Base-by-base conservation (phyloP, 2,797 vertebrate genomes). In the Arnoldichthys spilopterus region DNA sequence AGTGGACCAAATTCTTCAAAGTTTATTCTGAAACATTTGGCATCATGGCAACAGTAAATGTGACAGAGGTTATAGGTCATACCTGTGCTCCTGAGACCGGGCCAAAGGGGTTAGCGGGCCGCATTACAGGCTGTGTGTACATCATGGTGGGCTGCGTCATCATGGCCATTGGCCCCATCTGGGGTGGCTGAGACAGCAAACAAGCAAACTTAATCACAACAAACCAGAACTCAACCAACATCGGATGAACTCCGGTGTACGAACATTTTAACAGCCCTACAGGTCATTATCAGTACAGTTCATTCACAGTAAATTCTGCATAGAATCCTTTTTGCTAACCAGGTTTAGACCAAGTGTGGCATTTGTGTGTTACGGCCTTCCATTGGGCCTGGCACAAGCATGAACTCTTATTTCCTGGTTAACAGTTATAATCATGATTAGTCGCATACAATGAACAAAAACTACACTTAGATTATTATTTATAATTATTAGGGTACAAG, bases 91-190 rank as follows among this genome's bases (percentile, higher is more conserved):
- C 96, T 3, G 96, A 95, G 87, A 94, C 93, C 85, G 94, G 87
- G 76, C 96, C 95, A 59, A 97, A 98, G 43, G 97, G 96, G 85
- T 98, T 98, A 85, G 96, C 93, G 71, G 96, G 95, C 93, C 96
- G 96, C 95, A 98, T 96, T 84, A 95, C 95, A 73, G 97, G 96
- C 84, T 98, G 97, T 58, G 90, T 94, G 88, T 98, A 98, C 94
- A 98, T 97, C 94, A 98, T 94, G 40, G 95, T 94, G 88, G 96
- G 97, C 83, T 97, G 97, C 15, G 94, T 96, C 94, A 98, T 96
- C 91, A 98, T 95, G 53, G 94, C 90, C 90, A 98, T 92, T 72
- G 93, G 94, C 88, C 95, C 94, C 94, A 97, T 94, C 85, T 96
- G 93, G 15, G 95, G 94, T 1, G 96, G 94, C 96, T 98, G 77